phyloP scores from a whole-genome alignment of 2,797 vertebrate species.

The Hypotaenidia okinawae region DNA sequence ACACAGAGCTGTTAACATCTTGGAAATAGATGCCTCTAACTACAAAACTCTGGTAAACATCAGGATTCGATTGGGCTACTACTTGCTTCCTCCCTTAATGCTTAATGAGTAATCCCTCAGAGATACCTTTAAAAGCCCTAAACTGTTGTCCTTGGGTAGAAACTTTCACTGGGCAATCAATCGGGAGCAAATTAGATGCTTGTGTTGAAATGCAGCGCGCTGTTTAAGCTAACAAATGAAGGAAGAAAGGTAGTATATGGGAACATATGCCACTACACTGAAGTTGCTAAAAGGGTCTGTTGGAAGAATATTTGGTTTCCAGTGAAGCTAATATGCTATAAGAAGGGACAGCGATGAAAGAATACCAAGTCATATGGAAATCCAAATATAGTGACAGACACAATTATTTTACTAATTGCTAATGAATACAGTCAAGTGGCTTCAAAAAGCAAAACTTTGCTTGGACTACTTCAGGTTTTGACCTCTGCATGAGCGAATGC shows the following conservation, averaged over 20 bases:
- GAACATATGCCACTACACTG: conserved; percentile 68
- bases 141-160: conserved; percentile 72
- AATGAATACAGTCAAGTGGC: conserved; percentile 84
- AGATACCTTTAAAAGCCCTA: conserved; percentile 75
- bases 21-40: conserved; percentile 71
- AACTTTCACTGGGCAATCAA: conserved; percentile 78
- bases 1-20: conserved; percentile 68
- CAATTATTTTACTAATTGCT: conserved; percentile 88
- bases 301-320: conserved; percentile 76
- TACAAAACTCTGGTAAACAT: conserved; percentile 68
- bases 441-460: conserved; percentile 84
- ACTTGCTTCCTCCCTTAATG: conserved; percentile 72
- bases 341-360: conserved; percentile 81
- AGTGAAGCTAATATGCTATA: conserved; percentile 63
- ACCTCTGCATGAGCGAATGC: conserved; percentile 81
- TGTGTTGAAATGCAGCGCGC: conserved; percentile 69
- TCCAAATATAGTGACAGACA: conserved; percentile 82
- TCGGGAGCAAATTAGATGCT: conserved; percentile 73
- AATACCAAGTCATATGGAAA: conserved; percentile 75
- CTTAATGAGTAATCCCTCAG: conserved; percentile 75
- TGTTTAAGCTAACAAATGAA: conserved; percentile 75
- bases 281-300: conserved; percentile 67
- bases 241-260: conserved; percentile 70
- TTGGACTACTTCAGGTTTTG: conserved; percentile 80
- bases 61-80: conserved; percentile 74